Conservation (phyloP, 2,797 vertebrate species). For the Onychomys leucogaster region DNA sequence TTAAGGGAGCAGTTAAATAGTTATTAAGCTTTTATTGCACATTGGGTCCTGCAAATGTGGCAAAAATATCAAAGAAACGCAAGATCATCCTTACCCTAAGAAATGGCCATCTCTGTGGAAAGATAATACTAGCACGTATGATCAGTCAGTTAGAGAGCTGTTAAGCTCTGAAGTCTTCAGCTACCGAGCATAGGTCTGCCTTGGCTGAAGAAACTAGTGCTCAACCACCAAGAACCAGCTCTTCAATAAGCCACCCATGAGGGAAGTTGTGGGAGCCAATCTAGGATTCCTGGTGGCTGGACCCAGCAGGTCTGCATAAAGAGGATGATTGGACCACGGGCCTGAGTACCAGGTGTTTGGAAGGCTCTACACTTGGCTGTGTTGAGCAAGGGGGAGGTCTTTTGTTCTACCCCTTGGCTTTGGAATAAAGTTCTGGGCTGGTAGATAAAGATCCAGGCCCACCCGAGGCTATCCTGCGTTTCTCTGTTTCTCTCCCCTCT, state of each 20-base stretch:
- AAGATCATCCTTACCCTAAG: neutral
- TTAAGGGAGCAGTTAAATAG: constrained; percentile 47
- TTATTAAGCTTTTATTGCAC: constrained; percentile 14
- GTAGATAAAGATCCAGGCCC: too few species aligned
- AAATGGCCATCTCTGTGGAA: neutral
- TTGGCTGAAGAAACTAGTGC: too few species aligned
- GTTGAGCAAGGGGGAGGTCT: too few species aligned
- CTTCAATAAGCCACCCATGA: neutral
- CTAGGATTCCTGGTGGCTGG: too few species aligned
- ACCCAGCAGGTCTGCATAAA: too few species aligned
- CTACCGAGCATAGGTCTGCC: neutral
- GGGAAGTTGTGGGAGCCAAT: neutral
- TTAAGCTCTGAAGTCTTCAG: neutral
- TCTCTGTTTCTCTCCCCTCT: too few species aligned
- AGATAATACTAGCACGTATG: neutral
- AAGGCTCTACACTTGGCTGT: too few species aligned
- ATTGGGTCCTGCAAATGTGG: neutral
- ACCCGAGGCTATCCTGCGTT: too few species aligned
- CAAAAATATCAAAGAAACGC: constrained; percentile 45
- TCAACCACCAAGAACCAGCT: neutral
- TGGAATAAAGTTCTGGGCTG: too few species aligned
- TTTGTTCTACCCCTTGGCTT: too few species aligned
- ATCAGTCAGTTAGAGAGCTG: neutral
- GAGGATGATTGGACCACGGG: too few species aligned
- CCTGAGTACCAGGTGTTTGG: too few species aligned